A percentile compares a stretch with the other conserved stretches of the same genome.
Evolutionary conservation across 2,797 vertebrate species (phyloP).

Genomic region (Argyrosomus regius): DNA sequence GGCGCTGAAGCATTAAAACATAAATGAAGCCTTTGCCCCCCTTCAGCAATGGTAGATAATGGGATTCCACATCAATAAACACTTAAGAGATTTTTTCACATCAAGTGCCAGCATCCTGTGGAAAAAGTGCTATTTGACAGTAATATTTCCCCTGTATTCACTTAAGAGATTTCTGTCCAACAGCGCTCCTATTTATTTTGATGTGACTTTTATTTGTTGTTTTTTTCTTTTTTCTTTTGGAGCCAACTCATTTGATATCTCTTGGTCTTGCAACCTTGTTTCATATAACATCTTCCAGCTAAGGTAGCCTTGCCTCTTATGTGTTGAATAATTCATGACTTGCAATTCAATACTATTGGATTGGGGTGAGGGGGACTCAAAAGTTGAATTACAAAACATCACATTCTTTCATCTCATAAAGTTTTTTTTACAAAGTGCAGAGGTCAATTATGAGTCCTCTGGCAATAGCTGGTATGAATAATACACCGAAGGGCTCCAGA

Average conservation of each 20-base stretch:
- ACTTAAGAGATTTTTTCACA: conserved; percentile 52
- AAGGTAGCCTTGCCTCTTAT: conserved; percentile 69
- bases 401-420: conserved; percentile 85
- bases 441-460: conserved; percentile 88
- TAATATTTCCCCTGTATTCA: conserved; percentile 53
- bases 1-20: conserved; percentile 60
- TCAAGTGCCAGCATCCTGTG: conserved; percentile 42
- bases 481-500: conserved; percentile 79
- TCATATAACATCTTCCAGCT: conserved; percentile 82
- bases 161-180: conserved; percentile 60
- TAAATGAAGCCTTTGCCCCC: conserved; percentile 59
- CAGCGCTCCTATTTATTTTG: conserved; percentile 64
- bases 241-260: conserved; percentile 70
- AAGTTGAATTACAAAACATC: conserved; percentile 87
- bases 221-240: conserved; percentile 50
- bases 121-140: conserved; percentile 54
- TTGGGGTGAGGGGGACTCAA: conserved; percentile 74
- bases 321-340: conserved; percentile 84
- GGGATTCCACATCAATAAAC: conserved; percentile 70
- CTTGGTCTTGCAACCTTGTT: conserved; percentile 73
- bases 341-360: conserved; percentile 84
- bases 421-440: conserved; percentile 80
- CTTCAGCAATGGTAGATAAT: conserved; percentile 65
- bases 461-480: conserved; percentile 84
- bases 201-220: conserved; percentile 71